Base-by-base conservation (phyloP, 2,888 invertebrate species). In the Anthophora plumipes region DNA sequence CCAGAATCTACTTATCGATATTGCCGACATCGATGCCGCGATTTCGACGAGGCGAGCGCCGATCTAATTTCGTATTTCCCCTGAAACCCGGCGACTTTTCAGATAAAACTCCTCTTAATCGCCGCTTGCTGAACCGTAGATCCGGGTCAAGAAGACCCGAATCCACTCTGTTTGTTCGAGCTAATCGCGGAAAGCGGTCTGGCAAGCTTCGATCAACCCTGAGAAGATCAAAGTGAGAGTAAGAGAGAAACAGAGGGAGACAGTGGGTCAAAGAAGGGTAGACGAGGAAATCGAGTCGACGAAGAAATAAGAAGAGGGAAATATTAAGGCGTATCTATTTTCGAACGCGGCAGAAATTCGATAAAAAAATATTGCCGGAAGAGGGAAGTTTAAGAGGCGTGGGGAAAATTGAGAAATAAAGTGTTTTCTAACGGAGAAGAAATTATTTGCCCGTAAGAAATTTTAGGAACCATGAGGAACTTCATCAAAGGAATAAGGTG, bases 91-190 rank as follows among this genome's bases (percentile, higher is more conserved):
- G 31, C 41, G 71, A 57, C 64, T 82, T n/a, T 72, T 46, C 31
- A 75, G 64, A 80, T 80, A 74, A 83, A 73, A 59, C 71, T 66
- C 43, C 54, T 20, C 72, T 70, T 64, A 69, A 71, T 71, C 67
- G 75, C 54, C 57, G 69, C 37, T 72, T 57, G 63, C 37, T 70
- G 73, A 68, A 73, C 70, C 64, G 70, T 61, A 57, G 52, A 86
- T 85, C 82, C 67, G 76, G 78, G 76, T 86, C 86, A 83, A 79
- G 81, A 77, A 77, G 82, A 46, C 60, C 31, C 43, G 77, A 61
- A 67, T 73, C 69, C 73, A 55, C 31, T 48, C 70, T 81, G 82
- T 73, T 82, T 82, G 82, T 73, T 61, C 69, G 57, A 73, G 81
- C 77, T 77, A 82, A 81, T 77, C 77, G 77, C 66, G 77, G 43